phyloP scores from a whole-genome alignment of 2,113 vertebrate genomes.

The Cebus imitator region DNA sequence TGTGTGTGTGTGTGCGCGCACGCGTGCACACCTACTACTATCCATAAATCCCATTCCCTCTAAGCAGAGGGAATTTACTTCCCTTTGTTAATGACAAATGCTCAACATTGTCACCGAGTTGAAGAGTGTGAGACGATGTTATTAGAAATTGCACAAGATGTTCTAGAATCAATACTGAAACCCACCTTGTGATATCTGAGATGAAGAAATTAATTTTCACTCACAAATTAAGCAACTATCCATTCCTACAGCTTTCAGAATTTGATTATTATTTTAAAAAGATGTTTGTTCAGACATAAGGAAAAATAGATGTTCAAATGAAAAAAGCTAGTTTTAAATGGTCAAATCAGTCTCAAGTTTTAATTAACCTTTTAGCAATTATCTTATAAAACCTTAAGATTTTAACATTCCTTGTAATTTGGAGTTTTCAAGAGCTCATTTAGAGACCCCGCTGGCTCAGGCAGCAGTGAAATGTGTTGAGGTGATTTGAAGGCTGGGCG shows the following conservation, averaged over 20 bases:
- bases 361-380: background rate
- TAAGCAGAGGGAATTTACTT: background rate
- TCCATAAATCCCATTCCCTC: background rate
- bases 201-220: conserved; percentile 21
- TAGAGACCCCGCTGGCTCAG: background rate
- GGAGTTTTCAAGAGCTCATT: background rate
- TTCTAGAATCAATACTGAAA: background rate
- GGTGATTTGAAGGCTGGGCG: background rate
- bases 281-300: background rate
- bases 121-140: background rate
- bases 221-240: background rate
- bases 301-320: background rate
- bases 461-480: background rate
- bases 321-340: background rate
- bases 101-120: background rate
- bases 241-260: background rate
- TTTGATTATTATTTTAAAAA: conserved; percentile 23
- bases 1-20: background rate
- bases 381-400: background rate
- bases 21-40: background rate
- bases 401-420: background rate
- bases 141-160: background rate
- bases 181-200: background rate
- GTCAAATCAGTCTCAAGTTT: background rate
- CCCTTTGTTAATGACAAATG: background rate